A percentile compares a stretch with the other conserved stretches of the same genome.
Evolutionary conservation across 2,113 vertebrate species (phyloP).

Genomic region (Podocnemis expansa): DNA sequence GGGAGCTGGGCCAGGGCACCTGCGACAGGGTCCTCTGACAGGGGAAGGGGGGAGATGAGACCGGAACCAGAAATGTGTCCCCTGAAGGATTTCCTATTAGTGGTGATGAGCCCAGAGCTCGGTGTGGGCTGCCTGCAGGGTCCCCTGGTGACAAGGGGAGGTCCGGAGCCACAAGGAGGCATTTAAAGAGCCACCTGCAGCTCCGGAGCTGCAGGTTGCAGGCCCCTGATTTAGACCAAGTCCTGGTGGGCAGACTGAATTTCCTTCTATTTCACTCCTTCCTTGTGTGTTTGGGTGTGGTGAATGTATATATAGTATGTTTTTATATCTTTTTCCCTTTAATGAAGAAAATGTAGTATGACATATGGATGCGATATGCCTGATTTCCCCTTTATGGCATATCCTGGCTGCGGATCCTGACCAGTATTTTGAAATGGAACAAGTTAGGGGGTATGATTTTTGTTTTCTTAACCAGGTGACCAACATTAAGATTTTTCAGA

Average conservation of each 20-base stretch:
- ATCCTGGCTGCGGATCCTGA: neutral
- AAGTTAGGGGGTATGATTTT: neutral
- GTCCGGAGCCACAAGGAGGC: too few species aligned
- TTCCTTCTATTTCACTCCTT: too few species aligned
- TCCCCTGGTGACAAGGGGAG: too few species aligned
- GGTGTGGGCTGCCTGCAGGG: too few species aligned
- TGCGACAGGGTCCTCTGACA: too few species aligned
- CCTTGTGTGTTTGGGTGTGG: neutral
- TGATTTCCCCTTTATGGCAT: neutral
- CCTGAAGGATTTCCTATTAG: too few species aligned
- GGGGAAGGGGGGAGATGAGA: too few species aligned
- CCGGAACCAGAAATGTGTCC: too few species aligned
- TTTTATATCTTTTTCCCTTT: neutral
- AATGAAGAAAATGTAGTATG: neutral
- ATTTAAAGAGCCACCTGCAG: too few species aligned
- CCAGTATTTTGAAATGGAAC: neutral
- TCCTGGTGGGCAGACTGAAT: neutral
- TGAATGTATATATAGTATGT: neutral
- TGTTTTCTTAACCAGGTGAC: neutral
- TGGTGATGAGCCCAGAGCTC: too few species aligned
- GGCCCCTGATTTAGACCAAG: neutral
- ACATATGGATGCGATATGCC: neutral
- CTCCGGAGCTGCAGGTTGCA: too few species aligned
- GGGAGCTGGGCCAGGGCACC: too few species aligned
- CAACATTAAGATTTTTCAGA: neutral